Evolutionary conservation across 2,113 vertebrate species (phyloP).

Genomic region (Myrmecobius fasciatus): DNA sequence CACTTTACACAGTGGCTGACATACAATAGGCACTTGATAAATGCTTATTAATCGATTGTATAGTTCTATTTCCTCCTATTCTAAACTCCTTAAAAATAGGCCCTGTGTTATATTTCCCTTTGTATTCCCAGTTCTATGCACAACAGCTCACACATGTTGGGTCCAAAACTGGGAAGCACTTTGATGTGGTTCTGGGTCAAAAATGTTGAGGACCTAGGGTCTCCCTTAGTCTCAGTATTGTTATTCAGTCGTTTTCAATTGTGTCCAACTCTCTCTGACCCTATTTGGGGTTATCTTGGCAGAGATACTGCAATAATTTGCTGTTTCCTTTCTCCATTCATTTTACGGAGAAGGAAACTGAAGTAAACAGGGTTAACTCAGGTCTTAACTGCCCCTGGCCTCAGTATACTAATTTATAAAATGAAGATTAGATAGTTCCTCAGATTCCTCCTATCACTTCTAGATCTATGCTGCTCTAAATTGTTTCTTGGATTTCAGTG

Average conservation of each 20-base stretch:
- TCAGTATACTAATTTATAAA: background rate
- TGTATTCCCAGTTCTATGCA: background rate
- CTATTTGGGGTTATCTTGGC: background rate
- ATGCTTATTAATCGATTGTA: background rate
- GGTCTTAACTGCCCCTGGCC: background rate
- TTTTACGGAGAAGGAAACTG: background rate
- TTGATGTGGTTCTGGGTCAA: background rate
- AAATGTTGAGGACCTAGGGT: background rate
- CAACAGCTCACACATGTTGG: background rate
- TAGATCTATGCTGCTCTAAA: background rate
- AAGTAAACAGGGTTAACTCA: background rate
- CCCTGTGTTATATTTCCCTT: background rate
- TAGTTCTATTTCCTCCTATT: background rate
- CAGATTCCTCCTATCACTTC: background rate
- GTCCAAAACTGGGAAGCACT: background rate
- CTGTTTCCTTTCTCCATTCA: background rate
- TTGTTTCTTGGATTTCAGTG: background rate
- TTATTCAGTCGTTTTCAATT: background rate
- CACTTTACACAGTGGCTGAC: background rate
- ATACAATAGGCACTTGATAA: background rate
- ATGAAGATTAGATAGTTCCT: background rate
- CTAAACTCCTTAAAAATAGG: background rate
- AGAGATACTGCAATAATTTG: background rate
- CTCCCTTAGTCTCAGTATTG: background rate
- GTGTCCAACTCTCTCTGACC: background rate